phyloP scores from a whole-genome alignment of 2,888 invertebrate species.

The Ormyrus thymus region DNA sequence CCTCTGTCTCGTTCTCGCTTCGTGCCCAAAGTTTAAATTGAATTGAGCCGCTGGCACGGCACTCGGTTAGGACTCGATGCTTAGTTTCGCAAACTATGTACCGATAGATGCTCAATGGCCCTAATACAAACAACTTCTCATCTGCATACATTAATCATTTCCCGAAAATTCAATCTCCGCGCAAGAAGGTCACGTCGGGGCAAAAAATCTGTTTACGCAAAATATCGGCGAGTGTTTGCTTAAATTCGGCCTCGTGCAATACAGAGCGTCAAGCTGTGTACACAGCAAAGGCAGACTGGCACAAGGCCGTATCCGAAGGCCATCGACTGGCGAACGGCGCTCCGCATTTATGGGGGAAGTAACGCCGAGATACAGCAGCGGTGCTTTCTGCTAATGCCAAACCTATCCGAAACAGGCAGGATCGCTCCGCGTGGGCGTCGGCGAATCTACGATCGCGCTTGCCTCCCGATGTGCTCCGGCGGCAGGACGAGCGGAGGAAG shows the following conservation, averaged over 20 bases:
- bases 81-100: constrained; percentile 70
- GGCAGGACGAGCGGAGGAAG: neutral
- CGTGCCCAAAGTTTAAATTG: constrained; percentile 72
- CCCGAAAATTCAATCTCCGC: too few relatives aligned
- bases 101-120: constrained; percentile 42
- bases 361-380: constrained; percentile 69
- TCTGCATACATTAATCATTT: constrained; percentile 16
- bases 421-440: neutral
- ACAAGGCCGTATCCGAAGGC: constrained; percentile 70
- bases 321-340: constrained; percentile 72
- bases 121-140: constrained; percentile 9
- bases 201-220: too few relatives aligned
- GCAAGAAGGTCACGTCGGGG: too few relatives aligned
- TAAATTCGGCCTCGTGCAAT: too few relatives aligned
- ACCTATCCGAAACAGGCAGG: constrained; percentile 55
- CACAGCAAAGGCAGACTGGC: neutral
- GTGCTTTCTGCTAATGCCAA: constrained; percentile 56
- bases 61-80: constrained; percentile 62
- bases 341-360: constrained; percentile 71
- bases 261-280: too few relatives aligned
- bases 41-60: constrained; percentile 71
- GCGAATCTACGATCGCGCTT: constrained; percentile 42
- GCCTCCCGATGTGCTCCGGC: constrained; percentile 38
- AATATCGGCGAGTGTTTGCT: too few relatives aligned
- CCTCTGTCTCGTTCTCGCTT: constrained; percentile 4